These are phyloP conservation scores for Takifugu rubripes DNA, from an alignment of 2,797 vertebrate species.

Conservation along the genomic window DNA sequence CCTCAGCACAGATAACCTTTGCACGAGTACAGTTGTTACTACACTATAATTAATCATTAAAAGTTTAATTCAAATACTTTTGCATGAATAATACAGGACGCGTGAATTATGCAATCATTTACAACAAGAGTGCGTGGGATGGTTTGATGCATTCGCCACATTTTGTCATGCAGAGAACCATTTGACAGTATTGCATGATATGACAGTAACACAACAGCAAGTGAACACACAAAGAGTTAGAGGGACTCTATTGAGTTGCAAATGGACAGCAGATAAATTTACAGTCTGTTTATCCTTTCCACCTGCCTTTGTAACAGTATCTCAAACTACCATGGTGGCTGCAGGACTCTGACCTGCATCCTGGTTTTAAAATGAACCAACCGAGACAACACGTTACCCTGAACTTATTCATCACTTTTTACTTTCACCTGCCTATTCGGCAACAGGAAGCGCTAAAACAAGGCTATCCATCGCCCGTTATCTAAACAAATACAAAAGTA, in stretches of 20 bases:
- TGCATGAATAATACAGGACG: too few species aligned
- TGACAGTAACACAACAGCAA: too few species aligned
- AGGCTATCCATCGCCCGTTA: background rate
- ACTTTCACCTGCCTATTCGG: too few species aligned
- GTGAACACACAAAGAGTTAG: too few species aligned
- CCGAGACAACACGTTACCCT: background rate
- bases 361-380: background rate
- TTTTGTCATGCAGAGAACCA: too few species aligned
- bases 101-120: too few species aligned
- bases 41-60: too few species aligned
- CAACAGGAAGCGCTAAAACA: too few species aligned
- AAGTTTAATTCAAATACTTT: background rate
- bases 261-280: background rate
- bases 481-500: background rate
- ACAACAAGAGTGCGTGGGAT: too few species aligned
- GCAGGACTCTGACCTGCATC: background rate
- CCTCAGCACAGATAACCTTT: background rate
- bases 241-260: background rate
- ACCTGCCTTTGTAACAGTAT: constrained; percentile 22
- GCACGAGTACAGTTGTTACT: too few species aligned
- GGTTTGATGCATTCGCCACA: too few species aligned
- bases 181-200: too few species aligned
- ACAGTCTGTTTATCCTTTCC: background rate
- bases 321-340: background rate
- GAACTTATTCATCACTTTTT: background rate